phyloP scores from a whole-genome alignment of 1,140 invertebrate species.

The Euura saliciscinereae region DNA sequence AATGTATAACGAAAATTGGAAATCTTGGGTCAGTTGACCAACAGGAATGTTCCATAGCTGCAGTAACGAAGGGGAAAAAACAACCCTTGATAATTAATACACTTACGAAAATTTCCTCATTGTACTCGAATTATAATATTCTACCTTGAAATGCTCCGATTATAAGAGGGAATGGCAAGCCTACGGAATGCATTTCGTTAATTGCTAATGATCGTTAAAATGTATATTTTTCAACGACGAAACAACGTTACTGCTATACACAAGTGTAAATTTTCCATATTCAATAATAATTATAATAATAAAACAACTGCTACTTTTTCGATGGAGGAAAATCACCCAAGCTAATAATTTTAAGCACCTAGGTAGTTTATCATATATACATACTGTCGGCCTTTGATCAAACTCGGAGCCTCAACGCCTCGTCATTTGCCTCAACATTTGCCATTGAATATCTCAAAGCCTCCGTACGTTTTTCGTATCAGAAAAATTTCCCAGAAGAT shows the following conservation, averaged over 20 bases:
- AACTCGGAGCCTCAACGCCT: background rate
- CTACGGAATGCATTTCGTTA: background rate
- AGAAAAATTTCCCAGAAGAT: too few species aligned
- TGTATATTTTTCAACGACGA: background rate
- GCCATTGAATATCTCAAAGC: too few species aligned
- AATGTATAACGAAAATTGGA: background rate
- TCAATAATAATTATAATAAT: background rate
- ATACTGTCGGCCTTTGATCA: background rate
- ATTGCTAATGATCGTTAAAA: background rate
- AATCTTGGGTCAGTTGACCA: background rate
- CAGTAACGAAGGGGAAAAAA: background rate
- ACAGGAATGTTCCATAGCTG: background rate
- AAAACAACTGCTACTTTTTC: too few species aligned
- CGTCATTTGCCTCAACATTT: slow-evolving; percentile 1
- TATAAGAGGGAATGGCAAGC: background rate
- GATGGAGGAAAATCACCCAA: background rate
- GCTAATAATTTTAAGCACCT: background rate
- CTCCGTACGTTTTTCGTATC: too few species aligned
- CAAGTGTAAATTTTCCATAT: background rate
- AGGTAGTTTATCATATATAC: background rate
- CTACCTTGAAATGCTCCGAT: background rate
- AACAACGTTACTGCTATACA: background rate
- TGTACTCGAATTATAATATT: background rate
- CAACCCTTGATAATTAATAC: background rate
- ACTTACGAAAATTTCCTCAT: background rate